These are phyloP conservation scores for Scaptomyza tumidula DNA, from an alignment of 2,888 invertebrate genomes.

Conservation along the genomic window DNA sequence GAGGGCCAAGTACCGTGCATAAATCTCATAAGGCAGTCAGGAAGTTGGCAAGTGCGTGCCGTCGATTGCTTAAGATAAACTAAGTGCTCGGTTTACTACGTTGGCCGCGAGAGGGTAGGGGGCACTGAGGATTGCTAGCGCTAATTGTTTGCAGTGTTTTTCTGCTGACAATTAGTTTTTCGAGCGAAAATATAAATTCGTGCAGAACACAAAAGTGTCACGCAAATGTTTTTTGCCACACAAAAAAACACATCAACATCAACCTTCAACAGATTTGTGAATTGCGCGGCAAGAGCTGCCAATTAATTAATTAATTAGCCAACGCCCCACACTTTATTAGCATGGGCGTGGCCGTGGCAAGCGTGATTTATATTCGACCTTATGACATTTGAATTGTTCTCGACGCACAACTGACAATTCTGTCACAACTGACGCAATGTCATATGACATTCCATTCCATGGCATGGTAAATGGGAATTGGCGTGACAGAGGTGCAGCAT, in stretches of 20 bases:
- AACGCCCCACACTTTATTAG: constrained; percentile 2
- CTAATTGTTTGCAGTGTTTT: constrained; percentile 69
- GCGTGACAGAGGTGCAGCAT: constrained; percentile 2
- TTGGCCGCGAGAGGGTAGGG: not conserved
- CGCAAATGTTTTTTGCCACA: constrained; percentile 59
- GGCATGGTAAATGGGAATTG: no score
- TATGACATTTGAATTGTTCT: constrained; percentile 7
- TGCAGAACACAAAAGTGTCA: constrained; percentile 52
- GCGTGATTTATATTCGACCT: constrained; percentile 61
- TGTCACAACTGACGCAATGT: constrained; percentile 48
- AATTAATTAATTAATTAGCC: constrained; percentile 74
- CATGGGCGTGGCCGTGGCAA: constrained; percentile 31
- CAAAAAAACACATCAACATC: no score
- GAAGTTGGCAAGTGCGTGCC: constrained; percentile 58
- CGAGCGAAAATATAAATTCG: constrained; percentile 14
- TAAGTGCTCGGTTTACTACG: constrained; percentile 9
- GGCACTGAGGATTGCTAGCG: constrained; percentile 15
- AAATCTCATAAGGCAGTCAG: constrained; percentile 45
- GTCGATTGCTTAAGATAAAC: constrained; percentile 54
- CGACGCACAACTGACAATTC: constrained; percentile 68
- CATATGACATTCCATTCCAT: constrained; percentile 25
- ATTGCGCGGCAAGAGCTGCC: constrained; percentile 42
- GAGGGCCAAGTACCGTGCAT: constrained; percentile 54
- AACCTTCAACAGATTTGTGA: constrained; percentile 22
- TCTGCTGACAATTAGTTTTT: constrained; percentile 69